These are phyloP conservation scores for Cyphomyrmex costatus DNA, from an alignment of 1,140 invertebrate species.

Conservation along the genomic window DNA sequence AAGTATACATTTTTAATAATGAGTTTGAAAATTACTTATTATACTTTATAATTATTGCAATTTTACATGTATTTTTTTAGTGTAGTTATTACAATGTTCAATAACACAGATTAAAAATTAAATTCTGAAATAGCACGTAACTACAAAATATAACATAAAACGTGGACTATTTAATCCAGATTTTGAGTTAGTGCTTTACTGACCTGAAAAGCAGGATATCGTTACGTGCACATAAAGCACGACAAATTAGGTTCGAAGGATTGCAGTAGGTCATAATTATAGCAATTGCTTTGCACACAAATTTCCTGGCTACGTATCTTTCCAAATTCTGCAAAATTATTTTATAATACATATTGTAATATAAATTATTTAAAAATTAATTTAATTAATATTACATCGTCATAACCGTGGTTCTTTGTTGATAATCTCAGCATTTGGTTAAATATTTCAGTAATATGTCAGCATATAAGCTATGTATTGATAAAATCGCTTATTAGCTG, in stretches of 20 bases:
- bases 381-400: constrained; percentile 2
- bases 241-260: constrained; percentile 18
- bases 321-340: not conserved
- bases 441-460: not conserved
- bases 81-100: not conserved
- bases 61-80: no score
- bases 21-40: no score
- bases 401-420: not conserved
- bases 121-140: not conserved
- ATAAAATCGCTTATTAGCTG: not conserved
- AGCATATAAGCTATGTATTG: not conserved
- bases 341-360: not conserved
- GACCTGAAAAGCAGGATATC: constrained; percentile 28
- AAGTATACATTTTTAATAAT: no score
- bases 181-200: constrained; percentile 17
- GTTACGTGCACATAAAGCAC: not conserved
- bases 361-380: not conserved
- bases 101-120: constrained; percentile 16
- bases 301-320: not conserved
- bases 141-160: not conserved
- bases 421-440: not conserved
- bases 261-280: constrained; percentile 40
- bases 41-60: no score
- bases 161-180: not conserved
- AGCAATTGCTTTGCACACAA: not conserved